A percentile compares a stretch with the other conserved stretches of the same genome.
Conservation (phyloP, 2,113 vertebrate genomes). For the Fulmarus glacialis region DNA sequence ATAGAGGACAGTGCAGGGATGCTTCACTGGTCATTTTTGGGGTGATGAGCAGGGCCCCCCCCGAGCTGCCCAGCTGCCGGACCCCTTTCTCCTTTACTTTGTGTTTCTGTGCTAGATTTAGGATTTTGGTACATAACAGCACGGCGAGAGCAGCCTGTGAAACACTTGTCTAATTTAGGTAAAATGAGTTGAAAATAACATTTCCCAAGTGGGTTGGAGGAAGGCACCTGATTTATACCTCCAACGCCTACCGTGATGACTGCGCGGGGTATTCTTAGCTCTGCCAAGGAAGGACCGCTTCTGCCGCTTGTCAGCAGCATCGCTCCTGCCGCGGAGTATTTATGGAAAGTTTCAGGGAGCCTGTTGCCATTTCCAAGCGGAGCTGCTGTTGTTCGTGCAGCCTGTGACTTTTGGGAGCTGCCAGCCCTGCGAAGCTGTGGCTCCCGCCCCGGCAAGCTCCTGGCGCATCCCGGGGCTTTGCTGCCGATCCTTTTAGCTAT, state of each 20-base stretch:
- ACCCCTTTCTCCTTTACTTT: not conserved
- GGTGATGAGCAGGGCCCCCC: not conserved
- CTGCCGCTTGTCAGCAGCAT: not conserved
- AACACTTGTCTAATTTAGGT: not conserved
- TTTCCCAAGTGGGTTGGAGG: not conserved
- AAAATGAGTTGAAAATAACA: not conserved
- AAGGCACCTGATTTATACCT: not conserved
- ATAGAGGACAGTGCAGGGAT: not conserved
- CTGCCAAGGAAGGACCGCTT: not conserved
- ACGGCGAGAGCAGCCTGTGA: not conserved
- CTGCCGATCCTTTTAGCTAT: not conserved
- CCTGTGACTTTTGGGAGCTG: not conserved
- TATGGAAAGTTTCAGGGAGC: slow-evolving; percentile 14
- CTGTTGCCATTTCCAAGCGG: not conserved
- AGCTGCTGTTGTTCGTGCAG: not conserved
- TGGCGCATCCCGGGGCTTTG: not conserved
- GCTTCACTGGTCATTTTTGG: not conserved
- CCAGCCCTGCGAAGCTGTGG: not conserved
- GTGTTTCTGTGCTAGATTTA: not conserved
- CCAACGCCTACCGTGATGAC: not conserved
- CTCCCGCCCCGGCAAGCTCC: not conserved
- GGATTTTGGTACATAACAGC: not conserved
- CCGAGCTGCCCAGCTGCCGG: not conserved
- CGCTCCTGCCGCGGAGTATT: not conserved
- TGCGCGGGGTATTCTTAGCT: not conserved